A percentile compares a stretch with the other conserved stretches of the same genome.
These are phyloP conservation scores for Cardinalis cardinalis DNA, from an alignment of 2,113 vertebrate genomes.

Conservation along the genomic window DNA sequence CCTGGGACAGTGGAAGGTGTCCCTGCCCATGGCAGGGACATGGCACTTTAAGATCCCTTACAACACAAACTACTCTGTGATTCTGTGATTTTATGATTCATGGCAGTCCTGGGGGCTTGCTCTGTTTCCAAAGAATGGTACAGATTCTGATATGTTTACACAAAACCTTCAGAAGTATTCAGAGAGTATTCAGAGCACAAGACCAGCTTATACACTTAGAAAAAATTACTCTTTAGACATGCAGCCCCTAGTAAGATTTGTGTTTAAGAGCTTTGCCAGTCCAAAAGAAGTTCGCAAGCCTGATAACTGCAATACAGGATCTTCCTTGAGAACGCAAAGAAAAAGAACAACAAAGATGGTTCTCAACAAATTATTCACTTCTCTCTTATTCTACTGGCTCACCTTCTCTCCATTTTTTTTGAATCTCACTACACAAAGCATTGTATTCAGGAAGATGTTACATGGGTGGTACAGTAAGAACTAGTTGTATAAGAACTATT, in stretches of 20 bases:
- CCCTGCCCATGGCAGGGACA: background rate
- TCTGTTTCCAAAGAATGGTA: background rate
- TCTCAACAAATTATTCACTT: background rate
- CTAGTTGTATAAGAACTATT: background rate
- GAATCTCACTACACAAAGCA: background rate
- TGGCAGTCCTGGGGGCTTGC: background rate
- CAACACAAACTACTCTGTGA: background rate
- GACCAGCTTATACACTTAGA: background rate
- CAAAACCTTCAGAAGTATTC: background rate
- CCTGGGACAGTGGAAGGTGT: rapidly evolving
- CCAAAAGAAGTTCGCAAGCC: background rate
- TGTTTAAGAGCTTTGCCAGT: background rate
- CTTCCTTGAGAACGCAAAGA: background rate
- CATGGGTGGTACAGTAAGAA: background rate
- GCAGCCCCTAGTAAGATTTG: background rate
- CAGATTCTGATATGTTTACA: background rate
- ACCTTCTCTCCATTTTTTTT: background rate
- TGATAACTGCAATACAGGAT: background rate
- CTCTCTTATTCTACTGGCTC: background rate
- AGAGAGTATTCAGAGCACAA: background rate
- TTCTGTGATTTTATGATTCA: background rate
- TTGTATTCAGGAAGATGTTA: background rate
- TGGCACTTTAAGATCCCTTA: background rate
- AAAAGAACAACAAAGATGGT: background rate
- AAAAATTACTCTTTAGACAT: background rate